Percentiles rank a stretch among this genome's conserved stretches.
Evolutionary conservation across 2,113 vertebrate species (phyloP).

Genomic region (Australoheros scitulus): DNA sequence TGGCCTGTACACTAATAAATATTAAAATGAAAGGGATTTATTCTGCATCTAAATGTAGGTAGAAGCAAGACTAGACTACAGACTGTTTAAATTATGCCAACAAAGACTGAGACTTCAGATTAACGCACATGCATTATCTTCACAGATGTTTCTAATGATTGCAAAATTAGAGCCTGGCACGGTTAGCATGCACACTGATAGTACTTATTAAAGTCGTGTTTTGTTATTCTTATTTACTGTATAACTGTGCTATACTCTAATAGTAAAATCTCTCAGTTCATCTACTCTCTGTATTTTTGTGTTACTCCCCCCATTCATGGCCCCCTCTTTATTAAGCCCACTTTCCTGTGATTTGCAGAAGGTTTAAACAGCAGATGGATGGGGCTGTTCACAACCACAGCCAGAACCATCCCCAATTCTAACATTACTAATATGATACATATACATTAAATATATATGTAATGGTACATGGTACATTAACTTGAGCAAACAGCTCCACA

Average conservation of each 20-base stretch:
- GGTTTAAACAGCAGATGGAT: too few relatives aligned
- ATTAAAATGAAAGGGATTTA: background rate
- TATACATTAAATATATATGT: background rate
- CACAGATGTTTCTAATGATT: background rate
- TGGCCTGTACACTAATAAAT: background rate
- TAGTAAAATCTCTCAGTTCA: background rate
- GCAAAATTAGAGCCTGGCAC: background rate
- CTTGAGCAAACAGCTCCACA: background rate
- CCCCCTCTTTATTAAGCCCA: background rate
- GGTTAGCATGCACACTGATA: background rate
- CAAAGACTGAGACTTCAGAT: slow-evolving; percentile 5
- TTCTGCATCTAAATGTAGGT: background rate
- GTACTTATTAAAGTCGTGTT: background rate
- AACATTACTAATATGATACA: background rate
- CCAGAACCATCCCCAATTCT: background rate
- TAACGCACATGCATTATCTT: background rate
- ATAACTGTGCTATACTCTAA: background rate
- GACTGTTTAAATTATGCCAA: background rate
- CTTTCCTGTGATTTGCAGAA: too few relatives aligned
- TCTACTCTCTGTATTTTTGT: background rate
- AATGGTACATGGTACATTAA: background rate
- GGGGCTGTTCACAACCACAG: too few relatives aligned
- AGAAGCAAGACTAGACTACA: background rate
- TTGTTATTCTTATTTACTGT: background rate
- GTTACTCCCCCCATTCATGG: background rate